Base-by-base conservation (phyloP, 1,140 invertebrate species). In the Aphis gossypii region DNA sequence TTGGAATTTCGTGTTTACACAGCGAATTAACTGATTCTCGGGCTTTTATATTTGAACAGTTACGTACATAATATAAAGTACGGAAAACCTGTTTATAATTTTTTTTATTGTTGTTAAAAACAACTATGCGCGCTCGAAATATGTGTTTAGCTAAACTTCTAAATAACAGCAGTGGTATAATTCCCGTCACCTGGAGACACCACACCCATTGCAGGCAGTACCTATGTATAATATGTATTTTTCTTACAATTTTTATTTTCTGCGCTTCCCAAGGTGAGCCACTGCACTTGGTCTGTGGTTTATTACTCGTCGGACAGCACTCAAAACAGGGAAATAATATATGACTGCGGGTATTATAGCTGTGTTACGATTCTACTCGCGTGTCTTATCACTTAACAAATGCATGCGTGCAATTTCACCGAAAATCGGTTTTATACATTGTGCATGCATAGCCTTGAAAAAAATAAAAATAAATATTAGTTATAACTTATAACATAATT, bases 261-360 rank as follows among this genome's bases (percentile, higher is more conserved):
- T 48, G 90, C 90, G 90, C 60, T 91, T 91, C 60, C 60, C 90
- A 91, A 91, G 90, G 90, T 91, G 60, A 91, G 90, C 90, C 56
- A 46, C 60, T 91, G 90, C 90, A 76, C 38, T 76, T 76, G 60
- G 11, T 38, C 51, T 41, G 90, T 68, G 56, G 54, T 91, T 91
- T 44, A 76, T 91, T 76, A 68, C 60, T 76, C 90, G 54, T 91
- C 30, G 60, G 48, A 54, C 35, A 60, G 54, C 54, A 60, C 88
- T 90, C 54, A 38, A 56, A 90, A 51, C 30, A 44, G 84, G 25
- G 44, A 87, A 87, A 87, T 87, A 46, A 87, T 87, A 30, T 30
- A 88, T 30, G 46, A 35, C 30, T 48, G 38, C 38, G 3, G 60
- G 9, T 14, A 11, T n/a, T 60, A 60, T 30, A 38, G 23, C 21